Evolutionary conservation across 2,888 invertebrate species (phyloP).

Genomic region (Microctonus aethiopoides): DNA sequence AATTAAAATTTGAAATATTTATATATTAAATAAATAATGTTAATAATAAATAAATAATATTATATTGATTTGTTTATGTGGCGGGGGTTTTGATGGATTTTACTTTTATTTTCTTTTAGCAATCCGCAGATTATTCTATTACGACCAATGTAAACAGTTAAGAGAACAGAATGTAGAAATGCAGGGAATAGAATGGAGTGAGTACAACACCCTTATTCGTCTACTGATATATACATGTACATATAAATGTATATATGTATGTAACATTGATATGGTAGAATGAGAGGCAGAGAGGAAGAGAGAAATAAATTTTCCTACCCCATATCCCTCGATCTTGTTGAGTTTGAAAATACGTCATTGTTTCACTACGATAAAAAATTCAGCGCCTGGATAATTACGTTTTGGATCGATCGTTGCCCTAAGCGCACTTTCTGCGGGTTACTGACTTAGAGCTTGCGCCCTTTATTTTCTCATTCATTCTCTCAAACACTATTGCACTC

Average conservation of each 20-base stretch:
- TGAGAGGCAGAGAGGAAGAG: slow-evolving; percentile 35
- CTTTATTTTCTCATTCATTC: slow-evolving; percentile 19
- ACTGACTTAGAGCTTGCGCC: slow-evolving; percentile 51
- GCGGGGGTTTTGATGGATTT: neutral
- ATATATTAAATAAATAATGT: slow-evolving; percentile 1
- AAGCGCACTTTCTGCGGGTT: slow-evolving; percentile 53
- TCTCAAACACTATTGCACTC: neutral
- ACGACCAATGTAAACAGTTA: slow-evolving; percentile 58
- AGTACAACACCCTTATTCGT: slow-evolving; percentile 6
- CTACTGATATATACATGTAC: slow-evolving; percentile 12
- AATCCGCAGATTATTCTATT: slow-evolving; percentile 63
- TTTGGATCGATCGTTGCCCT: slow-evolving; percentile 68
- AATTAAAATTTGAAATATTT: no score
- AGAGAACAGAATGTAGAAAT: slow-evolving; percentile 29
- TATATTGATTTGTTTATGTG: no score
- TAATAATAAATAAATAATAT: neutral
- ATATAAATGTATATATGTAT: no score
- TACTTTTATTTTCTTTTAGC: neutral
- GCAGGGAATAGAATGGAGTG: slow-evolving; percentile 28
- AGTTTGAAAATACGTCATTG: slow-evolving; percentile 76
- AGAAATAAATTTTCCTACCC: slow-evolving; percentile 38
- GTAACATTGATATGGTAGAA: slow-evolving; percentile 28
- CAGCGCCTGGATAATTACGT: slow-evolving; percentile 73
- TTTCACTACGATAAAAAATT: slow-evolving; percentile 75
- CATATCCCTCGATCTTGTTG: slow-evolving; percentile 69